A percentile compares a stretch with the other conserved stretches of the same genome.
These are phyloP conservation scores for Sarotherodon lohbergeri DNA, from an alignment of 2,113 vertebrate species.

Conservation along the genomic window DNA sequence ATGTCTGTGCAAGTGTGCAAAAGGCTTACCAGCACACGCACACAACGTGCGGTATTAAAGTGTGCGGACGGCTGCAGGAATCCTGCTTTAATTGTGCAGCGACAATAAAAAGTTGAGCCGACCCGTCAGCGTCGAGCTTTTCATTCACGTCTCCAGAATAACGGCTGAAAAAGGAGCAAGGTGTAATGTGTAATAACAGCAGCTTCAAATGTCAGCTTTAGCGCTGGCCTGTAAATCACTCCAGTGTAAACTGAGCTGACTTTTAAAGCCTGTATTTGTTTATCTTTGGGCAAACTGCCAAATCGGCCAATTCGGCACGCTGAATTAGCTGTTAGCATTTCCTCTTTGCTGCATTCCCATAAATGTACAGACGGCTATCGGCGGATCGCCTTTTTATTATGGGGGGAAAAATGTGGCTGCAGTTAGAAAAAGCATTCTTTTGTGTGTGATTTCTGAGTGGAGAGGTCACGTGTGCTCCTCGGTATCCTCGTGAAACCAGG, in stretches of 20 bases:
- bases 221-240: not conserved
- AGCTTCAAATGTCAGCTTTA: not conserved
- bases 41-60: not conserved
- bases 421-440: not conserved
- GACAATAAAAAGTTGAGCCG: not conserved
- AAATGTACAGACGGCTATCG: fast-evolving
- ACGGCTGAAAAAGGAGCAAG: not conserved
- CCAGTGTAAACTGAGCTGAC: not conserved
- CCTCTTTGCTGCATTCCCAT: not conserved
- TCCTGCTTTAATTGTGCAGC: not conserved
- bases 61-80: not conserved
- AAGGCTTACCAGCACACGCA: not conserved
- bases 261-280: not conserved
- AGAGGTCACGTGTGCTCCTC: not conserved
- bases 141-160: not conserved
- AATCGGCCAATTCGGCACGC: not conserved
- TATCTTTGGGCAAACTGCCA: not conserved
- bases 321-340: not conserved
- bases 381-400: not conserved
- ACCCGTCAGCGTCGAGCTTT: not conserved
- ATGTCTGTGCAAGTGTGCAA: not conserved
- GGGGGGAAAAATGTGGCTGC: not conserved
- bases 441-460: not conserved
- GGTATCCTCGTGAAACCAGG: fast-evolving
- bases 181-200: not conserved